A percentile compares a stretch with the other conserved stretches of the same genome.
Evolutionary conservation across 1,140 invertebrate genomes (phyloP).

Genomic region (Hydropsyche tenuis): DNA sequence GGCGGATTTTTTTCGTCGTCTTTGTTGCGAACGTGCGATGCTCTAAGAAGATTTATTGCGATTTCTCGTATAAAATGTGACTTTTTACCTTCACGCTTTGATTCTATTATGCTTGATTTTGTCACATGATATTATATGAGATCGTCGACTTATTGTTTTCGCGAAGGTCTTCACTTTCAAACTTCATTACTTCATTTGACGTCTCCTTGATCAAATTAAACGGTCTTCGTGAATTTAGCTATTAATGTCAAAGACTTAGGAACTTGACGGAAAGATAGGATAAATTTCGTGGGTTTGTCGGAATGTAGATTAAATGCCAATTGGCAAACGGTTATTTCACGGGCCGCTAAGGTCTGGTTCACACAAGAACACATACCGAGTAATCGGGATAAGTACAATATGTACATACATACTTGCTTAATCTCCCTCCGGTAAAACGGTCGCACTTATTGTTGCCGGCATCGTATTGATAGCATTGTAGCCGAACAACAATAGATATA

Average conservation of each 20-base stretch:
- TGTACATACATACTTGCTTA: too few relatives aligned
- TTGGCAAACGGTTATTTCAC: not conserved
- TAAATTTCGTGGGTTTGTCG: not conserved
- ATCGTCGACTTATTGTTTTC: too few relatives aligned
- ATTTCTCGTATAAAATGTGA: slow-evolving; percentile 11
- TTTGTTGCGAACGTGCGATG: not conserved
- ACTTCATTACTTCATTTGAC: too few relatives aligned
- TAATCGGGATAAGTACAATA: not conserved
- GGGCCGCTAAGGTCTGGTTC: not conserved
- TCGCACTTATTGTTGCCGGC: slow-evolving; percentile 10
- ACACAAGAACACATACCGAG: not conserved
- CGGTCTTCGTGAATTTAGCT: too few relatives aligned
- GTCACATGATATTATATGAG: too few relatives aligned
- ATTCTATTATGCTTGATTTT: slow-evolving; percentile 2
- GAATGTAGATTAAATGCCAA: slow-evolving; percentile 3
- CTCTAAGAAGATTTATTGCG: slow-evolving; percentile 17
- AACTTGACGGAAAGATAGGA: too few relatives aligned
- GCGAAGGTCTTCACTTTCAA: too few relatives aligned
- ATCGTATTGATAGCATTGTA: slow-evolving; percentile 10
- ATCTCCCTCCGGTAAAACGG: not conserved
- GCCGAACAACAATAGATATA: slow-evolving; percentile 14
- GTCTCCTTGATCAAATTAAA: too few relatives aligned
- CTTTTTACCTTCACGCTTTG: slow-evolving; percentile 15
- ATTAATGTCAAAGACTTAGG: too few relatives aligned
- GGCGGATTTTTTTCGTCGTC: not conserved